Conservation (phyloP, 1,140 invertebrate species). For the Drosophila gunungcola region DNA sequence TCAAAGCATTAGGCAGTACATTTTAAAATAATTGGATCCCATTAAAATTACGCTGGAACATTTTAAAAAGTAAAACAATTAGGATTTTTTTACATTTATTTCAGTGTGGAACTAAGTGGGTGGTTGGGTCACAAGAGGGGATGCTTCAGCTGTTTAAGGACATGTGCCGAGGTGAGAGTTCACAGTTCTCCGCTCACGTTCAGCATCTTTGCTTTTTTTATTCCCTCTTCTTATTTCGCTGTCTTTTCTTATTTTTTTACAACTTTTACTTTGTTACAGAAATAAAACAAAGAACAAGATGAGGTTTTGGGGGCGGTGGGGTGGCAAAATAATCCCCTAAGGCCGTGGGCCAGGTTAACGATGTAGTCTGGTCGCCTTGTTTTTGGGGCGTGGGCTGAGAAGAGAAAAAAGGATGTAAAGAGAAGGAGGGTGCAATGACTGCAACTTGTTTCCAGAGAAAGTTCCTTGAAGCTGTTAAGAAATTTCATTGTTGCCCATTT, state of each 20-base stretch:
- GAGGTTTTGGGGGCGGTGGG: constrained; percentile 14
- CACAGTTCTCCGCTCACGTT: constrained; percentile 49
- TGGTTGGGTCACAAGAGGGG: constrained; percentile 6
- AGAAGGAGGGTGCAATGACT: constrained; percentile 62
- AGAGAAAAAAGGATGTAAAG: constrained; percentile 7
- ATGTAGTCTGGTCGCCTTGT: constrained; percentile 49
- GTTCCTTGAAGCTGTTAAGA: constrained; percentile 63
- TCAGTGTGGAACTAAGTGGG: constrained; percentile 3
- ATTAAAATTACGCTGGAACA: no score
- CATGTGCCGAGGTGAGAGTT: constrained; percentile 52
- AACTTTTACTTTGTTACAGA: constrained; percentile 75
- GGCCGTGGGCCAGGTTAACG: constrained; percentile 63
- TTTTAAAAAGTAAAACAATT: no score
- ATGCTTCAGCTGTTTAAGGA: constrained; percentile 46
- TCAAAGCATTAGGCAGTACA: no score
- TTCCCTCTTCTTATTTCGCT: constrained; percentile 19
- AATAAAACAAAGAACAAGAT: constrained; percentile 67
- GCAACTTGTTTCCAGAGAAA: constrained; percentile 64
- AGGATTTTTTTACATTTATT: background rate
- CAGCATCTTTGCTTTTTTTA: constrained; percentile 25
- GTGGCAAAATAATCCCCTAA: constrained; percentile 43
- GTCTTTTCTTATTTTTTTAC: constrained; percentile 45
- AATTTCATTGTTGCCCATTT: constrained; percentile 63
- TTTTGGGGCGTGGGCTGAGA: constrained; percentile 26
- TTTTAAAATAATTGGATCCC: no score